Percentiles rank a stretch among this genome's conserved stretches.
Conservation (phyloP, 2,888 invertebrate species). For the Catocala nupta region DNA sequence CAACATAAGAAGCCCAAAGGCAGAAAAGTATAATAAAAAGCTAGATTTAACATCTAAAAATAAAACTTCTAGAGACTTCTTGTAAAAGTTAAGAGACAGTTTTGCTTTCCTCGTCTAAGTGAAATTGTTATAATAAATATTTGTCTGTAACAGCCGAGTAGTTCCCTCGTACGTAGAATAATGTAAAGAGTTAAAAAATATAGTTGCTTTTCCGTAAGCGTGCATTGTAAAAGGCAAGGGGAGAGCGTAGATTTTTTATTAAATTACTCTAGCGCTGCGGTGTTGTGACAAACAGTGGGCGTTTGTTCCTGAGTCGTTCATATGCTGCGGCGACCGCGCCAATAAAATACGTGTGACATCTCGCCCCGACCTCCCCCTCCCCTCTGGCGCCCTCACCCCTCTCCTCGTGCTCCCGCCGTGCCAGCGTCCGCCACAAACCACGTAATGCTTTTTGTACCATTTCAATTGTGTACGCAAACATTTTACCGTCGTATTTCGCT, state of each 20-base stretch:
- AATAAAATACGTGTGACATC: slow-evolving; percentile 62
- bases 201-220: slow-evolving; percentile 39
- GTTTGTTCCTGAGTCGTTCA: slow-evolving; percentile 60
- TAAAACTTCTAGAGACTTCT: slow-evolving; percentile 34
- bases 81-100: slow-evolving; percentile 31
- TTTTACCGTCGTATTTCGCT: slow-evolving; percentile 35
- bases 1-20: too few relatives aligned
- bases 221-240: slow-evolving; percentile 49
- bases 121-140: neutral
- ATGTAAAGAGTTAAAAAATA: slow-evolving; percentile 5
- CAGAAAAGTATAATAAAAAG: too few relatives aligned
- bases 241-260: slow-evolving; percentile 65
- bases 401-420: slow-evolving; percentile 22
- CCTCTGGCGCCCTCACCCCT: slow-evolving; percentile 8
- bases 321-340: slow-evolving; percentile 55
- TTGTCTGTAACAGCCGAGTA: neutral
- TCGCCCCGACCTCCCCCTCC: slow-evolving; percentile 17
- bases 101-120: slow-evolving; percentile 9
- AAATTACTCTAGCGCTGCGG: slow-evolving; percentile 63
- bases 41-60: slow-evolving; percentile 20
- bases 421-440: slow-evolving; percentile 31
- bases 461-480: slow-evolving; percentile 42
- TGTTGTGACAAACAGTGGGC: slow-evolving; percentile 70
- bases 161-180: neutral
- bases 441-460: slow-evolving; percentile 45